Conservation (phyloP, 2,113 vertebrate species). For the Pomatostomus ruficeps region DNA sequence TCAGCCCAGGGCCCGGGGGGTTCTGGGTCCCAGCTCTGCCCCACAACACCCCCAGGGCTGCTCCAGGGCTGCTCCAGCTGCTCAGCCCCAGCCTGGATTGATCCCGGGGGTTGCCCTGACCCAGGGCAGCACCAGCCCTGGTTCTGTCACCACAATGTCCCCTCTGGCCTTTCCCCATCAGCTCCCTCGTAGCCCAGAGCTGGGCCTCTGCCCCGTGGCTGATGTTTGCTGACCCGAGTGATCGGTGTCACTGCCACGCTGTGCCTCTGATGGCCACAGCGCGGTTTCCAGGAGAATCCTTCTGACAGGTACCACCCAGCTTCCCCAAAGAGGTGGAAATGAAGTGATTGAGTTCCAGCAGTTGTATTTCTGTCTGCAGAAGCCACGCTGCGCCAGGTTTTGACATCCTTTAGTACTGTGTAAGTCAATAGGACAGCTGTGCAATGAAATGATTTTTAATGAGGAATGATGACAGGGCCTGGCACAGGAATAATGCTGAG, state of each 20-base stretch:
- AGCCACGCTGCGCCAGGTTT: not conserved
- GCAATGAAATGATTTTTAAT: not conserved
- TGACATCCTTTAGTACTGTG: not conserved
- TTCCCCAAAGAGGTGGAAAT: not conserved
- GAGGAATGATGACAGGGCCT: not conserved
- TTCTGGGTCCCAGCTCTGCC: not conserved
- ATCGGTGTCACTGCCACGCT: not conserved
- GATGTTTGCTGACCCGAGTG: not conserved
- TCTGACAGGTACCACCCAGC: not conserved
- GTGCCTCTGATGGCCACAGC: not conserved
- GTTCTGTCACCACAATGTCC: not conserved
- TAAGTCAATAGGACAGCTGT: not conserved
- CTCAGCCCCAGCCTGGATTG: not conserved
- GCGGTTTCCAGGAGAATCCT: not conserved
- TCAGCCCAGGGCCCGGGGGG: not conserved
- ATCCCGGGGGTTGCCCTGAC: rapidly evolving
- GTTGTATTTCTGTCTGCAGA: not conserved
- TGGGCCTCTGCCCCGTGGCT: not conserved
- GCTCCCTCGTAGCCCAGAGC: not conserved
- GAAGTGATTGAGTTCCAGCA: not conserved
- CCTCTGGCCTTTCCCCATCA: not conserved
- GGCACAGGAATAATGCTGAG: not conserved
- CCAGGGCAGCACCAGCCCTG: not conserved
- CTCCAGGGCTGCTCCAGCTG: not conserved
- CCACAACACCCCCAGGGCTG: not conserved